Percentiles rank a stretch among this genome's conserved stretches.
These are phyloP conservation scores for Dolichopus griseipennis DNA, from an alignment of 2,888 invertebrate genomes.

Conservation along the genomic window DNA sequence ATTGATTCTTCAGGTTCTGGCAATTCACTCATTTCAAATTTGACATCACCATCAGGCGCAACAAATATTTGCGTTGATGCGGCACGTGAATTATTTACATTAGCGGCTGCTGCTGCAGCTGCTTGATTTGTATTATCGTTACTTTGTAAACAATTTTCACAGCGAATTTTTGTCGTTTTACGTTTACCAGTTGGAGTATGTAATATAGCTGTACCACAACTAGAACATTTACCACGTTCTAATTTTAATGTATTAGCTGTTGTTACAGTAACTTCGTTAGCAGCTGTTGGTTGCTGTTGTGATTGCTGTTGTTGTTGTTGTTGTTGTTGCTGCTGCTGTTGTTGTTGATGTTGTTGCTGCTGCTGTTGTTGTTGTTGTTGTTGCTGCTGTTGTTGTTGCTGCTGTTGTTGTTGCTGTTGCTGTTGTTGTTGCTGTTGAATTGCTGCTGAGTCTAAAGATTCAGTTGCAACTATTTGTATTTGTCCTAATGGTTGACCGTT, in stretches of 20 bases:
- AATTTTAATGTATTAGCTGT: conserved; percentile 47
- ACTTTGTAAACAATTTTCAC: conserved; percentile 51
- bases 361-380: conserved; percentile 24
- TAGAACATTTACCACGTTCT: conserved; percentile 52
- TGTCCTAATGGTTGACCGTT: conserved; percentile 45
- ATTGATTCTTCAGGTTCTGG: conserved; percentile 32
- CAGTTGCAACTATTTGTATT: conserved; percentile 53
- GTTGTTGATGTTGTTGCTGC: conserved; percentile 39
- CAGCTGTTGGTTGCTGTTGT: conserved; percentile 20
- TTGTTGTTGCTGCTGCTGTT: conserved; percentile 20
- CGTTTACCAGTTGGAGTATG: conserved; percentile 47
- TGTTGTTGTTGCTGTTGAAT: conserved; percentile 20
- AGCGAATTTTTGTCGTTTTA: conserved; percentile 55
- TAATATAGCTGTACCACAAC: conserved; percentile 50
- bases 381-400: conserved; percentile 29
- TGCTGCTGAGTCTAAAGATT: conserved; percentile 36
- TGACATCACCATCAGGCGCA: conserved; percentile 54
- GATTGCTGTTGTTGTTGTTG: conserved; percentile 22
- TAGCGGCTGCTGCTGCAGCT: conserved; percentile 22
- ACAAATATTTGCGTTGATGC: conserved; percentile 55
- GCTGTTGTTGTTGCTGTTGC: conserved; percentile 15
- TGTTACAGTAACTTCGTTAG: conserved; percentile 32
- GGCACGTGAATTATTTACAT: neutral
- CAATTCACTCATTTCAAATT: conserved; percentile 50
- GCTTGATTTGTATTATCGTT: conserved; percentile 44